These are phyloP conservation scores for Plotosus lineatus DNA, from an alignment of 2,113 vertebrate species.

Conservation along the genomic window DNA sequence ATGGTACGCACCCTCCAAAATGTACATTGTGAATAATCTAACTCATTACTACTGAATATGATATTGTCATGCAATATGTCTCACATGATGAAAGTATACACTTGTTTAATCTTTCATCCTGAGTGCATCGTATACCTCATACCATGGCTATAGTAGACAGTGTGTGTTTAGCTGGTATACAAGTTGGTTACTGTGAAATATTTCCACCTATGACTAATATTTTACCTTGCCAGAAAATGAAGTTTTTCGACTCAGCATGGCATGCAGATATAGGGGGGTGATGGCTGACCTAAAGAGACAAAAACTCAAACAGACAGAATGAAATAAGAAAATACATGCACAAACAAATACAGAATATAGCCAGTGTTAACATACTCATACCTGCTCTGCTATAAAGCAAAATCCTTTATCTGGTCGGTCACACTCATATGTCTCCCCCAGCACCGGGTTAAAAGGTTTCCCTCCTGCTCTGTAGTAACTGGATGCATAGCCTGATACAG, in stretches of 20 bases:
- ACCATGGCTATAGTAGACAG: too few species aligned
- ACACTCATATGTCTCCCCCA: constrained; percentile 95
- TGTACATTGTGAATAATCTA: too few species aligned
- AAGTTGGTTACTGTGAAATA: too few species aligned
- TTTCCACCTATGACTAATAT: not conserved
- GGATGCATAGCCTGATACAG: constrained; percentile 89
- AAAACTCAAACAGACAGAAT: constrained; percentile 35
- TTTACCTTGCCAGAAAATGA: constrained; percentile 95
- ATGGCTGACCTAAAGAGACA: constrained; percentile 86
- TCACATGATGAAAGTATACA: too few species aligned
- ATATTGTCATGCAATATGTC: too few species aligned
- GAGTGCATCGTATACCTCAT: too few species aligned
- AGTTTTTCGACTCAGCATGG: constrained; percentile 92
- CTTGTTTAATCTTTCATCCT: too few species aligned
- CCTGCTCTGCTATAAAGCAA: constrained; percentile 91
- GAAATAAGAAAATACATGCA: not conserved
- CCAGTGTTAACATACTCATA: constrained; percentile 54
- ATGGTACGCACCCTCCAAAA: too few species aligned
- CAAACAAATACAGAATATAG: not conserved
- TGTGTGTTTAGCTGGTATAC: too few species aligned
- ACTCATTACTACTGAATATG: too few species aligned
- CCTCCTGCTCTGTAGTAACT: constrained; percentile 94
- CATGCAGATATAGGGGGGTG: constrained; percentile 97
- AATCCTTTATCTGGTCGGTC: constrained; percentile 90
- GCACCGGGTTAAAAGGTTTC: constrained; percentile 95